Conservation (phyloP, 2,797 vertebrate genomes). For the Urosaurus nigricauda region DNA sequence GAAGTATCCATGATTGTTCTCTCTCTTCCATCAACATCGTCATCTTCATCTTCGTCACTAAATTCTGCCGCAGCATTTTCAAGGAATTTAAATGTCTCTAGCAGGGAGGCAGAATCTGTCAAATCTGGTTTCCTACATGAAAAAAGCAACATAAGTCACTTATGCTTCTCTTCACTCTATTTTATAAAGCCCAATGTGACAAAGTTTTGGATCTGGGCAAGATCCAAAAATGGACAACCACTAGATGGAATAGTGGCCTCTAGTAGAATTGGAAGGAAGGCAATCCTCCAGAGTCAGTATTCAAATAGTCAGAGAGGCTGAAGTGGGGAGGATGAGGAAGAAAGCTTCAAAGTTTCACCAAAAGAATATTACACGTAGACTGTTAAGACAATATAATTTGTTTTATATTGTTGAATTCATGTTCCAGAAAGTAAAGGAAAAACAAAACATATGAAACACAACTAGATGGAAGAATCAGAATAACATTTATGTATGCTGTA, state of each 20-base stretch:
- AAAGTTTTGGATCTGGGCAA: not conserved
- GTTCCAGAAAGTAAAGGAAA: conserved; percentile 33
- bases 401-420: not conserved
- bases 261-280: not conserved
- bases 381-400: conserved; percentile 12
- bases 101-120: conserved; percentile 91
- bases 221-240: not conserved
- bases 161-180: conserved; percentile 22
- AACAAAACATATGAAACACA: conserved; percentile 32
- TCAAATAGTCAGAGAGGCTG: no score
- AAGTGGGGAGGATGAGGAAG: not conserved
- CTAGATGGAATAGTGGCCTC: not conserved
- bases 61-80: conserved; percentile 95
- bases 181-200: conserved; percentile 20
- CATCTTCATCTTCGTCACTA: conserved; percentile 97
- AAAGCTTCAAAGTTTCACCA: not conserved
- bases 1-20: conserved; percentile 91
- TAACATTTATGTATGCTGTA: conserved; percentile 26
- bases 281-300: not conserved
- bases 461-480: conserved; percentile 9
- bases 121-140: conserved; percentile 91
- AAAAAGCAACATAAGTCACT: conserved; percentile 51
- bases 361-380: not conserved
- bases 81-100: conserved; percentile 98
- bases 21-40: conserved; percentile 93